These are phyloP conservation scores for Numenius phaeopus DNA, from an alignment of 2,797 vertebrate genomes.

Conservation along the genomic window DNA sequence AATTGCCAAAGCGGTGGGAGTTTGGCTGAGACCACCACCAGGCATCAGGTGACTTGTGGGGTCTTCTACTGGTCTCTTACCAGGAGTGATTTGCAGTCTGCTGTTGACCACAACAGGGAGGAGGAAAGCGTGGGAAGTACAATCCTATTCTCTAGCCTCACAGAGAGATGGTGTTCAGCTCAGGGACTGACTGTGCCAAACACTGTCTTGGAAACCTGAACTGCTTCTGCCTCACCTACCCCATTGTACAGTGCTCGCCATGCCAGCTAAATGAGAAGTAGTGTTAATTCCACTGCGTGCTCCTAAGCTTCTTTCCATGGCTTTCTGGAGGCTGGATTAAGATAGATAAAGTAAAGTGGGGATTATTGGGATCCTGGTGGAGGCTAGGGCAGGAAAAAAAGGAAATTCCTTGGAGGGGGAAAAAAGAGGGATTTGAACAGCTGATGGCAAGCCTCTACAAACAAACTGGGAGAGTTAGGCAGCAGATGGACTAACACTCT, in stretches of 20 bases:
- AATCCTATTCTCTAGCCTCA: background rate
- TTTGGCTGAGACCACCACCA: background rate
- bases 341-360: slow-evolving; percentile 34
- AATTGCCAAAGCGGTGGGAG: background rate
- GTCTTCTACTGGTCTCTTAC: background rate
- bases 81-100: background rate
- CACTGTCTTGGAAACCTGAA: background rate
- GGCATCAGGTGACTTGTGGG: background rate
- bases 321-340: slow-evolving; percentile 53
- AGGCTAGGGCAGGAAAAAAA: background rate
- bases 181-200: background rate
- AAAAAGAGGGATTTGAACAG: slow-evolving; percentile 47
- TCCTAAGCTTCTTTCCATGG: slow-evolving; percentile 37
- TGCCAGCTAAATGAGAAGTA: background rate
- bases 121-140: background rate
- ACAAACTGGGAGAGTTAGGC: slow-evolving; percentile 31
- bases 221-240: background rate
- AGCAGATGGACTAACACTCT: slow-evolving; percentile 61
- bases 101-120: background rate
- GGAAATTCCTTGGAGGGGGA: slow-evolving; percentile 24
- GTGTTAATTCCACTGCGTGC: background rate
- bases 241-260: background rate
- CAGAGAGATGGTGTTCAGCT: background rate
- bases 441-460: slow-evolving; percentile 64
- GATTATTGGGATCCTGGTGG: slow-evolving; percentile 29